Conservation (phyloP, 2,888 invertebrate species). For the Orthosia incerta region DNA sequence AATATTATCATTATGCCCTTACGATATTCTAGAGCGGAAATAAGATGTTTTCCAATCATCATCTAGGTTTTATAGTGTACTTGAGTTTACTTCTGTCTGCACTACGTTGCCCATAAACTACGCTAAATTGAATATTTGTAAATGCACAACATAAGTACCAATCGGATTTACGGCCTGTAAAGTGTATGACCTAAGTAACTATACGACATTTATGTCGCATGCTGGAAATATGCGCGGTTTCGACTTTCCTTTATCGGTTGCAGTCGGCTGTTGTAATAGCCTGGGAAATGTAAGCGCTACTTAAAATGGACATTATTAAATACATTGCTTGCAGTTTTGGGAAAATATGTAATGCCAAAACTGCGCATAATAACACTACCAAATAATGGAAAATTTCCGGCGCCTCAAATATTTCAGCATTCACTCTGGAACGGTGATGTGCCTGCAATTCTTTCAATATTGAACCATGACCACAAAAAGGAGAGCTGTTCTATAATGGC, state of each 20-base stretch:
- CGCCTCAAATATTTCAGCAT: not conserved
- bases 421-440: not conserved
- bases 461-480: not conserved
- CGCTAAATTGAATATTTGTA: not conserved
- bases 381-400: not conserved
- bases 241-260: not conserved
- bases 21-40: not conserved
- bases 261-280: not conserved
- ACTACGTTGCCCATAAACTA: not conserved
- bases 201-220: slow-evolving; percentile 6
- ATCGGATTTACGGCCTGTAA: slow-evolving; percentile 12
- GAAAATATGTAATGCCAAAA: not conserved
- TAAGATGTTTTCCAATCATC: not conserved
- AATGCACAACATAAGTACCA: slow-evolving; percentile 1
- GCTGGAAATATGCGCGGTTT: not conserved
- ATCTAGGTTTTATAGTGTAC: not conserved
- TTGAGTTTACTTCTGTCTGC: not conserved
- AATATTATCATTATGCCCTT: too few species aligned
- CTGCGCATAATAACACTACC: not conserved
- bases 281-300: not conserved
- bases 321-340: too few species aligned
- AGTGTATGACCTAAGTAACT: slow-evolving; percentile 1
- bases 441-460: not conserved
- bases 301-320: not conserved
- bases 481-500: not conserved